Base-by-base conservation (phyloP, 2,113 vertebrate genomes). In the Hippoglossus stenolepis region DNA sequence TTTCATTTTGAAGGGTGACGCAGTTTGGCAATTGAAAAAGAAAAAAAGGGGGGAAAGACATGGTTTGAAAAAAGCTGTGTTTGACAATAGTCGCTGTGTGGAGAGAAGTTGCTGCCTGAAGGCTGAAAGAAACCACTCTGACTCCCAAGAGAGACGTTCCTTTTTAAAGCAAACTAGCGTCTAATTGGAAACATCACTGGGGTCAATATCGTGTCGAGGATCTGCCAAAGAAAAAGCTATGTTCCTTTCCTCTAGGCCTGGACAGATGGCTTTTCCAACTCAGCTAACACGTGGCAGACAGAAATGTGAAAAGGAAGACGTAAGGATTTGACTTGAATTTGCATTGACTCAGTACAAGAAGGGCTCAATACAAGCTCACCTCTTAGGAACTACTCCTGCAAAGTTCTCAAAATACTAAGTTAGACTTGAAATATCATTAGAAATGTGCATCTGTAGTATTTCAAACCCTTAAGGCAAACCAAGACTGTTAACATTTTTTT, bases 111-210 rank as follows among this genome's bases (percentile, higher is more conserved):
- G 70, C 28, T 65, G 76, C 79, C 87, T 73, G 61, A 21, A 59
- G 79, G 73, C 64, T 72, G 70, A 79, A 78, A 84, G 70, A 67
- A 85, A 73, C 73, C 74, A 18, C 65, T 74, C 58, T 20, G 56
- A 64, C 75, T 79, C 73, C 65, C 61, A 45, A 78, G 74, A 78
- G 84, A 77, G 66, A 67, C 5, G 21, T 58, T 70, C 67, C 70
- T 70, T 80, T 70, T 69, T 23, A 65, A 80, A 70, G 69, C 66
- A 81, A 75, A 71, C 57, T 69, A 67, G 64, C 54, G n/a, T 77
- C 80, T 91, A 84, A 93, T 91, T 87, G 75, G 78, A 86, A 86
- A 85, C 74, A 84, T 79, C 65, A 62, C 77, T 57, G 21, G 70
- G 79, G 82, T 89, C 89, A 85, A 85, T 66, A 72, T 70, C 9